Conservation (phyloP, 2,888 invertebrate genomes). For the Acanthococcus lagerstroemiae region DNA sequence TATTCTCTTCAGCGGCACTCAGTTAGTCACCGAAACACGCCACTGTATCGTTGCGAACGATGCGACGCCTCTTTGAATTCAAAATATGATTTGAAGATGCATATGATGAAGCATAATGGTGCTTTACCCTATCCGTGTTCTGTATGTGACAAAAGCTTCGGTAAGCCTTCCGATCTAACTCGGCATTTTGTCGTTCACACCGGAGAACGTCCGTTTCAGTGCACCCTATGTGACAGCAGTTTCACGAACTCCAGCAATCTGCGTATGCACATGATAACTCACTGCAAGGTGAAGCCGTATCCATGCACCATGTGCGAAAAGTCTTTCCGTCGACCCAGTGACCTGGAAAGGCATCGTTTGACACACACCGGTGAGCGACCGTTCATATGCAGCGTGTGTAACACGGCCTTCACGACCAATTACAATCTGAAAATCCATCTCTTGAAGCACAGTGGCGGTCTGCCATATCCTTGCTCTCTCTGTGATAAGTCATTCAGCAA, state of each 20-base stretch:
- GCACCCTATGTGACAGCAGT: slow-evolving; percentile 34
- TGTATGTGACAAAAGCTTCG: slow-evolving; percentile 35
- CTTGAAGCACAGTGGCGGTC: slow-evolving; percentile 36
- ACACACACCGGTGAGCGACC: slow-evolving; percentile 40
- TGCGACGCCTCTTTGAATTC: slow-evolving; percentile 33
- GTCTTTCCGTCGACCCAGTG: slow-evolving; percentile 36
- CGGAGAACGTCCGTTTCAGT: slow-evolving; percentile 34
- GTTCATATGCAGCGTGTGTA: slow-evolving; percentile 37
- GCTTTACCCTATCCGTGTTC: slow-evolving; percentile 34
- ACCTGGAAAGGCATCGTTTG: slow-evolving; percentile 35
- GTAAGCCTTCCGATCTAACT: slow-evolving; percentile 35
- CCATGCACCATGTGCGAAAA: slow-evolving; percentile 36
- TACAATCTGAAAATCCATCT: slow-evolving; percentile 37
- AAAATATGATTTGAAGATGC: slow-evolving; percentile 35
- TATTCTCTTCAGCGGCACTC: slow-evolving; percentile 33
- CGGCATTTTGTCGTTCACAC: slow-evolving; percentile 35
- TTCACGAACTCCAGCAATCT: slow-evolving; percentile 36
- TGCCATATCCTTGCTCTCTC: slow-evolving; percentile 37
- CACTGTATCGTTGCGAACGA: slow-evolving; percentile 33
- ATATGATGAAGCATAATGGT: slow-evolving; percentile 34
- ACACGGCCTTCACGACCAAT: slow-evolving; percentile 36
- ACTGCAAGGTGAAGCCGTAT: slow-evolving; percentile 35
- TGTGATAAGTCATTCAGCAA: slow-evolving; percentile 39
- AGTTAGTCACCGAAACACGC: slow-evolving; percentile 33
- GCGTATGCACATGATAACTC: slow-evolving; percentile 35